These are phyloP conservation scores for Anastrepha obliqua DNA, from an alignment of 1,140 invertebrate species.

Conservation along the genomic window DNA sequence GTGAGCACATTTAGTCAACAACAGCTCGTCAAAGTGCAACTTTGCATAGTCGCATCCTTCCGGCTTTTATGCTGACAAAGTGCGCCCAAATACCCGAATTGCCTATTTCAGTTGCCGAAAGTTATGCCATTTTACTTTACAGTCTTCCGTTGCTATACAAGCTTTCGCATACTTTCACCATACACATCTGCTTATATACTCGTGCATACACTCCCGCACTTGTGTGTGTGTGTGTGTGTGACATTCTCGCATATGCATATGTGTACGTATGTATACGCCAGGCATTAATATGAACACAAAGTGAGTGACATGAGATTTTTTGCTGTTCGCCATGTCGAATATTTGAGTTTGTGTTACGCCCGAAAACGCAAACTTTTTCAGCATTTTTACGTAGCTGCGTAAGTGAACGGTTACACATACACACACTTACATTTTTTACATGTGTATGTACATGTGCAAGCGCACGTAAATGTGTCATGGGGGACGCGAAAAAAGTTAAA, in stretches of 20 bases:
- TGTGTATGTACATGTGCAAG: not conserved
- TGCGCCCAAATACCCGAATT: conserved; percentile 13
- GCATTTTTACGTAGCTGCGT: not conserved
- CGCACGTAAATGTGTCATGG: not conserved
- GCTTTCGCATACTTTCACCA: not conserved
- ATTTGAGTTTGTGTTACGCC: not conserved
- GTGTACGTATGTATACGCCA: too few species aligned
- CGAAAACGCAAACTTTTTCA: conserved; percentile 12
- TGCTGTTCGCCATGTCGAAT: not conserved
- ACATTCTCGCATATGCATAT: too few species aligned
- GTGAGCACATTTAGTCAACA: conserved; percentile 15
- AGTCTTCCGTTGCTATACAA: not conserved
- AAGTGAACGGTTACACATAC: not conserved
- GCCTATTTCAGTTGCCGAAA: conserved; percentile 33
- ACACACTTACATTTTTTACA: not conserved
- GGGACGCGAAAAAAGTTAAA: not conserved
- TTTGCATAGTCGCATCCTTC: not conserved
- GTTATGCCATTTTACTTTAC: conserved; percentile 28
- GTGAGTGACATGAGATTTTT: conserved; percentile 22
- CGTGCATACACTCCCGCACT: not conserved
- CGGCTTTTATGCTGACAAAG: not conserved
- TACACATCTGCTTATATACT: not conserved
- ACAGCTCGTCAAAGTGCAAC: conserved; percentile 24
- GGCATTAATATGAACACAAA: not conserved
- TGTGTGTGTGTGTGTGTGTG: too few species aligned